Base-by-base conservation (phyloP, 2,797 vertebrate species). In the Trachops cirrhosus region DNA sequence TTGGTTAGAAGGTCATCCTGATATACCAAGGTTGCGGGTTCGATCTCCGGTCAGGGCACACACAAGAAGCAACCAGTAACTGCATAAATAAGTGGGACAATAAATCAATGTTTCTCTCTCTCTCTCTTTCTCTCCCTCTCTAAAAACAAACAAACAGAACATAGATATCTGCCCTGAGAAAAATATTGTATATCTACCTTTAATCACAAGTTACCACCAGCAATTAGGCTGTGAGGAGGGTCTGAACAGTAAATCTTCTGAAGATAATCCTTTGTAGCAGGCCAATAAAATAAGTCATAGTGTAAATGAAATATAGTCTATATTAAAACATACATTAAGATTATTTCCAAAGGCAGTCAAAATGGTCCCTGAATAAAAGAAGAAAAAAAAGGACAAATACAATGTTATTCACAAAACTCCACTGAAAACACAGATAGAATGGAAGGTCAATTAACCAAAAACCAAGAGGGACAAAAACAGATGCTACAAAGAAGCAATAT, bases 381-480 rank as follows among this genome's bases (percentile, higher is more conserved):
- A 75, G 32, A 26, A 41, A 19, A 37, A 50, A 68, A 71, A 84
- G 10, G n/a, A 37, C 12, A 11, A 74, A 29, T 21, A 62, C 52
- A 12, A 50, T 37, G 22, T 83, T 80, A 82, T 14, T 96, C 32
- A 92, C 39, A 96, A 96, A 84, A 87, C 21, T 44, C 57, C 32
- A 88, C 12, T 41, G 41, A 93, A 93, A 73, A 59, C 0, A 4
- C 29, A 87, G 54, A 67, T 0, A 74, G 5, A 77, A 82, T 39
- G 70, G 44, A 89, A 90, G 37, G 50, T 59, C 57, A 86, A 70
- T 46, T 70, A 91, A 48, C 14, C 48, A 73, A 83, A 79, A 82
- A 44, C 14, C 26, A 85, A 89, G 9, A 62, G 4, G 11, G 24
- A 86, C 18, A 70, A 90, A 71, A 88, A 24, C 70, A 14, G 12